A percentile compares a stretch with the other conserved stretches of the same genome.
These are phyloP conservation scores for Tyrannus savana DNA, from an alignment of 2,113 vertebrate genomes.

Conservation along the genomic window DNA sequence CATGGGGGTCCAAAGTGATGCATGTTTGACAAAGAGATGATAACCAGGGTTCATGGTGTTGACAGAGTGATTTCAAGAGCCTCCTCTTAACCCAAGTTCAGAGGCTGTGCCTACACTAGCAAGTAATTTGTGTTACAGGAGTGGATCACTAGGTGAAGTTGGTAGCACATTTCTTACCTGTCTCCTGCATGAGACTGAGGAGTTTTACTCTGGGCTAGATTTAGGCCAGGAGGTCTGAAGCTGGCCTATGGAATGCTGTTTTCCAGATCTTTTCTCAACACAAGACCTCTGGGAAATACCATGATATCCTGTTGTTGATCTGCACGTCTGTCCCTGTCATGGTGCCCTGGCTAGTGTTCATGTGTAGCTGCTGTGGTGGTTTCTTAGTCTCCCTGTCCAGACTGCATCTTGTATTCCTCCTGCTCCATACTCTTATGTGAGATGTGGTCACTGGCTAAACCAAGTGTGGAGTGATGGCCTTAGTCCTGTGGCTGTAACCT, in stretches of 20 bases:
- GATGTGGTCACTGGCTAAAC: background rate
- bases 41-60: background rate
- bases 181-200: background rate
- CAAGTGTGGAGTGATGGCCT: background rate
- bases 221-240: background rate
- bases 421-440: background rate
- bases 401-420: background rate
- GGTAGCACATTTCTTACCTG: background rate
- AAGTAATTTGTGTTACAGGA: background rate
- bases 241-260: background rate
- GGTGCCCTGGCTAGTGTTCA: background rate
- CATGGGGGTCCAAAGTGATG: background rate
- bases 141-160: background rate
- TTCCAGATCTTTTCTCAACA: background rate
- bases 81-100: background rate
- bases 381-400: background rate
- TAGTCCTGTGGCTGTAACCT: background rate
- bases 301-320: background rate
- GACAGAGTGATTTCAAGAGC: background rate
- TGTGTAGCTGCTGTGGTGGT: background rate
- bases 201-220: background rate
- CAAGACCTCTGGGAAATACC: background rate
- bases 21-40: background rate
- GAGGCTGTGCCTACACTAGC: background rate
- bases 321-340: background rate